Evolutionary conservation across 2,113 vertebrate genomes (phyloP).

Genomic region (Nothocercus nigrocapillus): DNA sequence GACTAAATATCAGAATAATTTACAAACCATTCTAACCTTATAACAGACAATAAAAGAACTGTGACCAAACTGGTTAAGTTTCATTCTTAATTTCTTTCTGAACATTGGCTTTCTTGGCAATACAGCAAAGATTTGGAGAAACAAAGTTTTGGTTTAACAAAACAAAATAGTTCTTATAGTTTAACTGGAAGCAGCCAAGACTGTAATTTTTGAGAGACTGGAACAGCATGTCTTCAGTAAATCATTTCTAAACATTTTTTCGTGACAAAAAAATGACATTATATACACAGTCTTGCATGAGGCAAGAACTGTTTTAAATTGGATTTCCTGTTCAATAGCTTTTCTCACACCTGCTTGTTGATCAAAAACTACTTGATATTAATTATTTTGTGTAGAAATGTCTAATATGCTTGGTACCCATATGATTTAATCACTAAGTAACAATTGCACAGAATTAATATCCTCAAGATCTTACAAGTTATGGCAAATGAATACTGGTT

Average conservation of each 20-base stretch:
- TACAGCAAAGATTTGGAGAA: conserved; percentile 33
- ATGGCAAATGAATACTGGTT: neutral
- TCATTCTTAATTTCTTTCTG: neutral
- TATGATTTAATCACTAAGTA: neutral
- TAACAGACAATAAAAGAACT: neutral
- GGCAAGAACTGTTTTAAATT: conserved; percentile 2
- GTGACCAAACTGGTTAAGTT: neutral
- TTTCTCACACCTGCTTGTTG: neutral
- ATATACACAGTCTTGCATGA: neutral
- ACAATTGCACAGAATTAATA: neutral
- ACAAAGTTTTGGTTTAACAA: conserved; percentile 9
- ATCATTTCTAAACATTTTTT: conserved; percentile 38
- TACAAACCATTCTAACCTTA: neutral
- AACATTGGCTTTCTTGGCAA: neutral
- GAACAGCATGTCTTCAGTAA: conserved; percentile 10
- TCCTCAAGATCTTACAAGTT: neutral
- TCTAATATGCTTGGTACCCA: neutral
- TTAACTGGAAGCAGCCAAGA: conserved; percentile 18
- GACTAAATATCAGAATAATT: neutral
- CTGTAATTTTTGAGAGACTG: neutral
- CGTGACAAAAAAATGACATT: neutral
- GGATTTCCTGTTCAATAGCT: neutral
- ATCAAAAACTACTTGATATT: neutral
- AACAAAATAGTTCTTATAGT: neutral
- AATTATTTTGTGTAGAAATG: neutral